Percentiles rank a stretch among this genome's conserved stretches.
phyloP scores from a whole-genome alignment of 2,888 invertebrate species.

The Ormyrus thymus region DNA sequence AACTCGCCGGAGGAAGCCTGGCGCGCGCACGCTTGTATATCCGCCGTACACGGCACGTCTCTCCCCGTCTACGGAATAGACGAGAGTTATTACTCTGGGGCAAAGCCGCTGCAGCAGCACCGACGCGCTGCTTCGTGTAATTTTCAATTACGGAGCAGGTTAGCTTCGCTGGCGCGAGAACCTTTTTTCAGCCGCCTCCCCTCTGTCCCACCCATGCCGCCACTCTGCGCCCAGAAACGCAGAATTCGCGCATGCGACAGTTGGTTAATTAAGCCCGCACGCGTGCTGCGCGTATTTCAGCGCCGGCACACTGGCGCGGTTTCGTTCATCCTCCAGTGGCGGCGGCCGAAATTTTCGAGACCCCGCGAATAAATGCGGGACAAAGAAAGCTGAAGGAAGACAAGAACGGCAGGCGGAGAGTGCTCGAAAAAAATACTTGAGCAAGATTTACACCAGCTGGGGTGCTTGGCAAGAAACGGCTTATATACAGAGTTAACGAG shows the following conservation, averaged over 20 bases:
- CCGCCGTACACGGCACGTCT: not conserved
- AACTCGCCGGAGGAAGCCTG: conserved; percentile 19
- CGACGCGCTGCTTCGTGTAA: conserved; percentile 43
- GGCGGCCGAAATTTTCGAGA: conserved; percentile 15
- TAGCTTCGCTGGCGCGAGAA: not conserved
- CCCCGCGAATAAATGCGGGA: conserved; percentile 19
- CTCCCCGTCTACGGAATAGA: not conserved
- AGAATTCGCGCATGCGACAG: conserved; percentile 32
- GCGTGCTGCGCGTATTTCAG: too few species aligned
- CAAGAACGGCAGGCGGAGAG: not conserved
- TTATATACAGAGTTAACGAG: conserved; percentile 21
- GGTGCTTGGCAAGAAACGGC: conserved; percentile 1
- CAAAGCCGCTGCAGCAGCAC: not conserved
- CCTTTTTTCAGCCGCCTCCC: conserved; percentile 14
- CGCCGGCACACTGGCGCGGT: not conserved
- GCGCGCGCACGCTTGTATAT: not conserved
- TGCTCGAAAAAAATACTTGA: not conserved
- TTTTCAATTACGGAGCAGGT: conserved; percentile 43
- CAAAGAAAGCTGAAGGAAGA: conserved; percentile 1
- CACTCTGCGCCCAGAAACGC: not conserved
- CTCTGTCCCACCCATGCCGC: not conserved
- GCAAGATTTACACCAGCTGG: conserved; percentile 3
- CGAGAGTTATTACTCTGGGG: conserved; percentile 45
- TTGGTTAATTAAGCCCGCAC: conserved; percentile 43
- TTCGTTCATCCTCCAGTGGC: not conserved